Conservation (phyloP, 1,140 invertebrate genomes). For the Acromyrmex heyeri region DNA sequence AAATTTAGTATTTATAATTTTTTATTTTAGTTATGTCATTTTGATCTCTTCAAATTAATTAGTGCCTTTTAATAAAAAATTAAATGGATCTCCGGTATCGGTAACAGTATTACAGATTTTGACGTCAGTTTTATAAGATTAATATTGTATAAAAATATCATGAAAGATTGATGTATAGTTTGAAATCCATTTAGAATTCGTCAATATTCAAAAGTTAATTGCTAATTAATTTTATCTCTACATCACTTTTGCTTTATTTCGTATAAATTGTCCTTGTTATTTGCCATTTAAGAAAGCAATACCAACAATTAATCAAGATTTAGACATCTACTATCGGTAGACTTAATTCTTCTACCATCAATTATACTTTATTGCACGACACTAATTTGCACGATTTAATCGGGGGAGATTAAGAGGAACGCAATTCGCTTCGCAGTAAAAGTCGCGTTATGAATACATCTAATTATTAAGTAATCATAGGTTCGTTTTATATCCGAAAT, state of each 20-base stretch:
- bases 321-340: not conserved
- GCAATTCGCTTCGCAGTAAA: conserved; percentile 27
- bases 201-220: not conserved
- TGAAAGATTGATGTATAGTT: not conserved
- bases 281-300: not conserved
- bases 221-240: not conserved
- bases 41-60: too few species aligned
- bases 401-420: not conserved
- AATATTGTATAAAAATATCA: not conserved
- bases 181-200: not conserved
- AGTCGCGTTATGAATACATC: conserved; percentile 24
- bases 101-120: too few species aligned
- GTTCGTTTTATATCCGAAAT: conserved; percentile 48
- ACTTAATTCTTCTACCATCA: conserved; percentile 9
- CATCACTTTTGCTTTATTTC: not conserved
- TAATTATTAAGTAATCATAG: conserved; percentile 28
- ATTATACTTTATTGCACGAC: not conserved
- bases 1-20: too few species aligned
- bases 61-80: too few species aligned
- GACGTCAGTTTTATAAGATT: too few species aligned
- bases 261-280: not conserved
- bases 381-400: not conserved
- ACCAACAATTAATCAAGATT: conserved; percentile 31
- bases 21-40: too few species aligned
- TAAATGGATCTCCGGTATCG: too few species aligned